Evolutionary conservation across 2,888 invertebrate genomes (phyloP), one percentile per base, ranked within the genome.

Genomic region (Ochropleura plecta): DNA sequence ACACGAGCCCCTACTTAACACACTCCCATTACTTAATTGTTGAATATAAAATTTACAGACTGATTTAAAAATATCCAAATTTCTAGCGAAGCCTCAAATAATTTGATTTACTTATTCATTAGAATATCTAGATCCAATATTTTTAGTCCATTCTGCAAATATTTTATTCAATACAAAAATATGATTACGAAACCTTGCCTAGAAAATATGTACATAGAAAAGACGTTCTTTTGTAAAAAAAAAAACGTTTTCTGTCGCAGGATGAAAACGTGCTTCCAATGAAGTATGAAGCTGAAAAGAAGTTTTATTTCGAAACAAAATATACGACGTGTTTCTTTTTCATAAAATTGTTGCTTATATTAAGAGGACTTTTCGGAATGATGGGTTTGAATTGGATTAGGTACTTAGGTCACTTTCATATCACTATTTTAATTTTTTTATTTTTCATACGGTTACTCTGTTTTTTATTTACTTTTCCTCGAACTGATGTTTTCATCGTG

Each of bases 131-230:
- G 40, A 55, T 57, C n/a, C 64, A 80, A 83, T 69, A 69, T 69
- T 83, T 78, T 65, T 66, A 69, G 78, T 64, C 20, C 42, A 67
- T 68, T 82, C 44, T 48, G n/a, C 7, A 53, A 70, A 72, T 80
- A 72, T 72, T 82, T 72, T 75, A 73, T 81, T 81, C 67, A 76
- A 68, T 76, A 81, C 67, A 76, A 53, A 82, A 84, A 84, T 84
- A 73, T 81, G 76, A 76, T 84, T 73, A 84, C 64, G 30, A 65
- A 81, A 73, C 64, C 64, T 81, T 81, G 70, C 84, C 81, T 80
- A 80, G 51, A 81, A 76, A 81, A 81, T 81, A 30, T 30, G 30
- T 30, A 64, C 12, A 68, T 81, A 70, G 76, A 70, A 76, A 57
- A 68, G 40, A 53, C 46, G 40, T 53, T 65, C n/a, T 81, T 57